These are phyloP conservation scores for Malacoraja senta DNA, from an alignment of 2,797 vertebrate genomes.

Conservation along the genomic window DNA sequence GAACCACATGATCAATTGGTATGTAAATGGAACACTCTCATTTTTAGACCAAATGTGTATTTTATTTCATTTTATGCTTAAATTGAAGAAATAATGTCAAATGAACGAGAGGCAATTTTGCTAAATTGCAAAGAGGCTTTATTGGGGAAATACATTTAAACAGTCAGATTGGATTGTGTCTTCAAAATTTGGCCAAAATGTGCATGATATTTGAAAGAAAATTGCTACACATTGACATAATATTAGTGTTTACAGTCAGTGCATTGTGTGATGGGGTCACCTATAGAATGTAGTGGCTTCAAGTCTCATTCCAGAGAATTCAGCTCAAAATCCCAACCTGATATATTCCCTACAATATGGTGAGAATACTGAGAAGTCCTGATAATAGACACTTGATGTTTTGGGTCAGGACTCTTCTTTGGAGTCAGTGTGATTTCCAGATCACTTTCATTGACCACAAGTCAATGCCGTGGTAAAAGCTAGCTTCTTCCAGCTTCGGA, in stretches of 20 bases:
- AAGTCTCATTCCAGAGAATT: no score
- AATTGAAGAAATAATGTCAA: background rate
- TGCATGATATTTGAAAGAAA: background rate
- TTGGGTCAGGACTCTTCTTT: no score
- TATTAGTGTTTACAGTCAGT: background rate
- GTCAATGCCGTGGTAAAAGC: no score
- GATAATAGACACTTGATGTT: no score
- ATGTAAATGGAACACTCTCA: background rate
- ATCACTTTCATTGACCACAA: no score
- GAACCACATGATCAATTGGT: background rate
- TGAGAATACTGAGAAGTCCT: no score
- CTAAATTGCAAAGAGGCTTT: background rate
- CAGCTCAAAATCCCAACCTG: no score
- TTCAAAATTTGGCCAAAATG: background rate
- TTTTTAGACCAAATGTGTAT: background rate
- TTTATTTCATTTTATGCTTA: slow-evolving; percentile 3
- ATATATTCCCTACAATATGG: no score
- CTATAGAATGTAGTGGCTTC: no score
- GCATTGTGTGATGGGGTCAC: no score
- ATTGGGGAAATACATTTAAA: background rate
- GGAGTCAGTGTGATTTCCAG: no score
- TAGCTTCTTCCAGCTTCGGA: no score
- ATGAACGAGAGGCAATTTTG: slow-evolving; percentile 7
- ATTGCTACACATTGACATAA: background rate
- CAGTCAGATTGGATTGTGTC: background rate